These are phyloP conservation scores for Lymantria monacha DNA, from an alignment of 2,888 invertebrate genomes.

Conservation along the genomic window DNA sequence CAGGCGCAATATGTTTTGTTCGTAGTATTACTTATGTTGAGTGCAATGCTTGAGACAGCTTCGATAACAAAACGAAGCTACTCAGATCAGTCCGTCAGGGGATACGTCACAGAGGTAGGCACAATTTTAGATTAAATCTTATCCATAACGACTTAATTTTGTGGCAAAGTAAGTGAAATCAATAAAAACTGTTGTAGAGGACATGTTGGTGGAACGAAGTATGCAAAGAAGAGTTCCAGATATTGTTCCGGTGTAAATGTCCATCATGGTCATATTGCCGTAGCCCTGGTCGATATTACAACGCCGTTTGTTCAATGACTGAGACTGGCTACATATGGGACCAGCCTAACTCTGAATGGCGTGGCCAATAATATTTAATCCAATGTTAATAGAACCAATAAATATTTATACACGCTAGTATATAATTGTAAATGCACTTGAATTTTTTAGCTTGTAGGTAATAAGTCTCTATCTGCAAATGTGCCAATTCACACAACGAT, in stretches of 20 bases:
- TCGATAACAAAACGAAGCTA: slow-evolving; percentile 85
- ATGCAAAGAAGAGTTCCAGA: slow-evolving; percentile 95
- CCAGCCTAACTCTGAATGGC: slow-evolving; percentile 84
- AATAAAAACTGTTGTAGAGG: slow-evolving; percentile 81
- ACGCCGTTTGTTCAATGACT: slow-evolving; percentile 94
- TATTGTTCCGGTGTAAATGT: slow-evolving; percentile 92
- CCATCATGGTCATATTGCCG: slow-evolving; percentile 94
- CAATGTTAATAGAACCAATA: slow-evolving; percentile 5
- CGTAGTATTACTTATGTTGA: slow-evolving; percentile 58
- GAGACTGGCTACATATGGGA: slow-evolving; percentile 96
- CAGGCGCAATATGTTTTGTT: slow-evolving; percentile 67
- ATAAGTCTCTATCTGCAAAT: slow-evolving; percentile 32
- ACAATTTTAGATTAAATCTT: slow-evolving; percentile 2
- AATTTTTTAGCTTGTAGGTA: slow-evolving; percentile 29
- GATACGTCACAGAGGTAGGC: slow-evolving; percentile 91
- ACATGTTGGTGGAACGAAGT: slow-evolving; percentile 97
- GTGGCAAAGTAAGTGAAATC: slow-evolving; percentile 6
- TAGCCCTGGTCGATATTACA: slow-evolving; percentile 93
- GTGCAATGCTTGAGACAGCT: slow-evolving; percentile 55
- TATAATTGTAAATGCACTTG: slow-evolving; percentile 20
- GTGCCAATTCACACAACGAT: slow-evolving; percentile 64
- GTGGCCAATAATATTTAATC: slow-evolving; percentile 50
- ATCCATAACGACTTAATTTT: neutral
- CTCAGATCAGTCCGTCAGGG: slow-evolving; percentile 90
- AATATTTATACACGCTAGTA: slow-evolving; percentile 9